Base-by-base conservation (phyloP, 1,140 invertebrate genomes). In the Calephelis virginiensis region DNA sequence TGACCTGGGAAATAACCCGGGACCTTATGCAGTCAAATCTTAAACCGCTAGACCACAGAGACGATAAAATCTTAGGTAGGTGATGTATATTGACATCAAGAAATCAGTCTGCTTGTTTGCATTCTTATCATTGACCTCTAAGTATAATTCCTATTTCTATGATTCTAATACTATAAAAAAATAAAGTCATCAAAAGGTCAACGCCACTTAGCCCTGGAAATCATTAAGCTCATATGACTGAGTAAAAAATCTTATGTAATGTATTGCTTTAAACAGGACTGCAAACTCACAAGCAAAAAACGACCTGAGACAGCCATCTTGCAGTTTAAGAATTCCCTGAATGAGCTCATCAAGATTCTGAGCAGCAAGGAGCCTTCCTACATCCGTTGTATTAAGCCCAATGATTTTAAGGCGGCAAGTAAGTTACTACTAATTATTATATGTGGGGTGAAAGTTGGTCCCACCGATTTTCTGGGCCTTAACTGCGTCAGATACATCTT, bases 291-390 rank as follows among this genome's bases (percentile, higher is more conserved):
- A 11, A 95, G 94, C 77, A 97, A 97, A 84, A 97, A 96, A 83
- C 93, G 97, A 17, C 97, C 97, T 0, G 96, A 97, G 13, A 98
- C 97, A 12, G 97, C 96, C n/a, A 94, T 96, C 53, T 97, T 96
- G 1, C 97, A 98, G 87, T 98, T 98, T 89, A 97, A 96, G 80
- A 95, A 93, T 66, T 97, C 96, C 53, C 87, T 98, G 48, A 95
- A 95, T 75, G 94, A 97, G 78, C 91, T 98, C 9, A 96, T 98
- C 93, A 95, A 95, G 49, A 97, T 97, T 70, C 91, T 97, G 6
- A 95, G 95, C 93, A 94, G 94, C 73, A 97, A 98, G 89, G 96
- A 97, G 80, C 97, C 97, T 0, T 97, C 96, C n/a, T 98, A 98
- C 81, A 96, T 98, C 68, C 92, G 97, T n/a, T 97, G 96, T 85